These are phyloP conservation scores for Cranoglanis bouderius DNA, from an alignment of 2,113 vertebrate genomes.

Conservation along the genomic window DNA sequence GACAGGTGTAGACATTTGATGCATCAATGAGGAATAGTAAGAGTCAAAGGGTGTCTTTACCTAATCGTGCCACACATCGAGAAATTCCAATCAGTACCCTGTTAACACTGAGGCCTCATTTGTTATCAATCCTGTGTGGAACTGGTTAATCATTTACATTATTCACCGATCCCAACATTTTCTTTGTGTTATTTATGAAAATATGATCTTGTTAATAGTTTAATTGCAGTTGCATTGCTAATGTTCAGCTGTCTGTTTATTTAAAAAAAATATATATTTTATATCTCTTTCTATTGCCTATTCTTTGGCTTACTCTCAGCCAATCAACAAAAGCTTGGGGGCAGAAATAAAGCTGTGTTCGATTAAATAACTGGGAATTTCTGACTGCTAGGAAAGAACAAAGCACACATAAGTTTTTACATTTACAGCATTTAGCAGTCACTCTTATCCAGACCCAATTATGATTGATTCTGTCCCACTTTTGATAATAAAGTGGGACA, in stretches of 20 bases:
- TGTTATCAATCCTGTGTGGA: background rate
- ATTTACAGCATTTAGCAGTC: too few species aligned
- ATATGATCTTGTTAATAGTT: background rate
- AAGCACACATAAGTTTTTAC: too few species aligned
- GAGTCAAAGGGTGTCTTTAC: slow-evolving; percentile 15
- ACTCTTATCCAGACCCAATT: too few species aligned
- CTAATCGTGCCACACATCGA: background rate
- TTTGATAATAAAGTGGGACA: too few species aligned
- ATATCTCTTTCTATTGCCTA: too few species aligned
- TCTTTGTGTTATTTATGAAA: background rate
- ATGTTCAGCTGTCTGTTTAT: too few species aligned
- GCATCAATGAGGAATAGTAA: background rate
- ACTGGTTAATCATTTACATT: background rate
- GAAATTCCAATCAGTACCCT: background rate
- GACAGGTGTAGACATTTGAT: background rate
- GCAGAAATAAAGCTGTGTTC: background rate
- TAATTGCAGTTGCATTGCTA: too few species aligned
- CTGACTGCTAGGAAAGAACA: too few species aligned
- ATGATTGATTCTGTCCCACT: too few species aligned
- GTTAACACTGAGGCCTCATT: background rate
- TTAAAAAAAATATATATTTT: too few species aligned
- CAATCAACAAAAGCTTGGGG: background rate
- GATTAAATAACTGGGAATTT: background rate
- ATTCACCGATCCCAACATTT: background rate
- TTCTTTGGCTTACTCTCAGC: background rate